Percentiles rank a stretch among this genome's conserved stretches.
Conservation (phyloP, 2,113 vertebrate species). For the Narcine bancroftii region DNA sequence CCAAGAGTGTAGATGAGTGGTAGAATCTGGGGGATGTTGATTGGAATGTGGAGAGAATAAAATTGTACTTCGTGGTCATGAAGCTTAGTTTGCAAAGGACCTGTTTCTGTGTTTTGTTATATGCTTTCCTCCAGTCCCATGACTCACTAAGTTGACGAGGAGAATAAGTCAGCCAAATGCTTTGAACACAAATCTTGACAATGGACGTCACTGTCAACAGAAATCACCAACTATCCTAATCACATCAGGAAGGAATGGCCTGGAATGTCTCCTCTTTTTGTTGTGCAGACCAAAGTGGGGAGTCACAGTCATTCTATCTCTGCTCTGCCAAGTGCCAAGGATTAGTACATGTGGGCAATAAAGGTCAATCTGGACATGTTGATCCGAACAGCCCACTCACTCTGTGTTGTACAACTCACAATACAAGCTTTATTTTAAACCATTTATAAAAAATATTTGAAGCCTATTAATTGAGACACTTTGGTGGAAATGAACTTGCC, state of each 20-base stretch:
- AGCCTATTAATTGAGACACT: slow-evolving; percentile 33
- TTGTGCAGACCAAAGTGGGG: neutral
- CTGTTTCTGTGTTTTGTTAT: neutral
- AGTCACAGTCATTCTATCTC: neutral
- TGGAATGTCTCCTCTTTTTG: neutral
- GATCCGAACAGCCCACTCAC: too few species aligned
- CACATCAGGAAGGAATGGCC: neutral
- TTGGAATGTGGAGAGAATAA: too few species aligned
- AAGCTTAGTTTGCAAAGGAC: too few species aligned
- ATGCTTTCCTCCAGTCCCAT: neutral
- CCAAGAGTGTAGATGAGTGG: too few species aligned
- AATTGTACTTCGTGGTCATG: too few species aligned
- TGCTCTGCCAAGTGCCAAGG: neutral
- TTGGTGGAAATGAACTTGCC: slow-evolving; percentile 22
- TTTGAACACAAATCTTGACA: neutral
- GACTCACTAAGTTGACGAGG: neutral
- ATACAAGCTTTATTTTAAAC: slow-evolving; percentile 9
- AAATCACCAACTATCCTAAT: neutral
- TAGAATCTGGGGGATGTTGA: too few species aligned
- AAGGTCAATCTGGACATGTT: too few species aligned
- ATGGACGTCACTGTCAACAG: neutral
- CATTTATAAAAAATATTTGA: neutral
- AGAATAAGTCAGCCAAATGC: neutral
- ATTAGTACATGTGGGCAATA: too few species aligned
- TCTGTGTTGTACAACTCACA: too few species aligned